Conservation (phyloP, 2,797 vertebrate species). For the Pagetopsis macropterus region DNA sequence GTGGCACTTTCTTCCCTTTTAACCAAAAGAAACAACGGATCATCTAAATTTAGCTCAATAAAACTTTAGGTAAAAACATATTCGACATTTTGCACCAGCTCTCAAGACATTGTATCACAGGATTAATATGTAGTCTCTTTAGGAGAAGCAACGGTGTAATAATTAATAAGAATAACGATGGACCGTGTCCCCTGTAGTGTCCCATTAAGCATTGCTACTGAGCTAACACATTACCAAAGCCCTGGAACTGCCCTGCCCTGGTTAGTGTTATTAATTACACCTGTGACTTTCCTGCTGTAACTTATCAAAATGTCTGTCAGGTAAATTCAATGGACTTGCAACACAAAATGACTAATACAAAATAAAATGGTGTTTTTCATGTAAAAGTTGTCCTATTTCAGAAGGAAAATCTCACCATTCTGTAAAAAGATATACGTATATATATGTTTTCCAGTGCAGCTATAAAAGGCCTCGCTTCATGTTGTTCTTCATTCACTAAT, state of each 20-base stretch:
- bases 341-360: background rate
- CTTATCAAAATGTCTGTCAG: no score
- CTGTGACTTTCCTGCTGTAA: background rate
- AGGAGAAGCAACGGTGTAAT: background rate
- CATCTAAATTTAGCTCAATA: background rate
- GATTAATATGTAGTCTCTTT: background rate
- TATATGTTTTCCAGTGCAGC: background rate
- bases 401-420: background rate
- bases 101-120: background rate
- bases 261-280: background rate
- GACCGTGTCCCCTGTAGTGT: background rate
- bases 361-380: background rate
- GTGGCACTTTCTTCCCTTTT: background rate
- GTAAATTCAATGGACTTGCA: background rate
- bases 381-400: background rate
- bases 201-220: background rate
- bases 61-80: background rate
- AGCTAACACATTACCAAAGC: background rate
- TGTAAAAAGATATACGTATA: background rate
- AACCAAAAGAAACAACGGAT: background rate
- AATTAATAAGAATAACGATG: background rate
- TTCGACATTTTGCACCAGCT: rapidly evolving
- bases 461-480: background rate
- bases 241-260: background rate
- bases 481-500: background rate